A percentile compares a stretch with the other conserved stretches of the same genome.
These are phyloP conservation scores for Pardosa pseudoannulata DNA, from an alignment of 2,888 invertebrate species.

Conservation along the genomic window DNA sequence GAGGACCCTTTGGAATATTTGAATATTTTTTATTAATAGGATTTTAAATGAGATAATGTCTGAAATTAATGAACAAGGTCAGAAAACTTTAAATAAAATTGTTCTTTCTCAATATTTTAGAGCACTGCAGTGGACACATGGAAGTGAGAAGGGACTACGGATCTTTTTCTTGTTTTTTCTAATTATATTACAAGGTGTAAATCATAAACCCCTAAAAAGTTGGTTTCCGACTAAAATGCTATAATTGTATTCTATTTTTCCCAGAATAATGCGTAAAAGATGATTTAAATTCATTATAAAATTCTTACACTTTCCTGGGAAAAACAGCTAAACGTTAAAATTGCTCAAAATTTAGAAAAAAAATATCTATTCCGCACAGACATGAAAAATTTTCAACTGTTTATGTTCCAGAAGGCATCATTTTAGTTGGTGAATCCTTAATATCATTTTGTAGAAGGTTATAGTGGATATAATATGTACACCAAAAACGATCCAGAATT, in stretches of 20 bases:
- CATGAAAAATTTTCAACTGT: background rate
- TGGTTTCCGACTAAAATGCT: too few relatives aligned
- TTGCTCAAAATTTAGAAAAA: background rate
- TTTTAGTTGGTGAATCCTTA: background rate
- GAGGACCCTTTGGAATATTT: too few relatives aligned
- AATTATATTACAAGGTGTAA: too few relatives aligned
- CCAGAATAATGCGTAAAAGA: background rate
- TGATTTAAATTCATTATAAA: background rate
- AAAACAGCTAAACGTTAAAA: background rate
- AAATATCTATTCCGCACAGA: background rate
- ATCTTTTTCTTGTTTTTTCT: too few relatives aligned
- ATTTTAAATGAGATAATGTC: too few relatives aligned
- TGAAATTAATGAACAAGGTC: too few relatives aligned
- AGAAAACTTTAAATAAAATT: too few relatives aligned
- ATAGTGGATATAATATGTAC: constrained; percentile 4
- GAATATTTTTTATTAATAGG: too few relatives aligned
- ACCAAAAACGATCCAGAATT: constrained; percentile 8
- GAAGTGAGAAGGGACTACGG: too few relatives aligned
- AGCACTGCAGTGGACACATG: too few relatives aligned
- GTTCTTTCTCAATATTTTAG: too few relatives aligned
- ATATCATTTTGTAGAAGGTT: background rate
- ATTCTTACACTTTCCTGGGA: background rate
- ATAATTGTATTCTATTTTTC: background rate
- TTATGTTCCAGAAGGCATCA: background rate
- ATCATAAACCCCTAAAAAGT: too few relatives aligned